phyloP scores from a whole-genome alignment of 2,113 vertebrate species.

The Cyprinodon tularosa region DNA sequence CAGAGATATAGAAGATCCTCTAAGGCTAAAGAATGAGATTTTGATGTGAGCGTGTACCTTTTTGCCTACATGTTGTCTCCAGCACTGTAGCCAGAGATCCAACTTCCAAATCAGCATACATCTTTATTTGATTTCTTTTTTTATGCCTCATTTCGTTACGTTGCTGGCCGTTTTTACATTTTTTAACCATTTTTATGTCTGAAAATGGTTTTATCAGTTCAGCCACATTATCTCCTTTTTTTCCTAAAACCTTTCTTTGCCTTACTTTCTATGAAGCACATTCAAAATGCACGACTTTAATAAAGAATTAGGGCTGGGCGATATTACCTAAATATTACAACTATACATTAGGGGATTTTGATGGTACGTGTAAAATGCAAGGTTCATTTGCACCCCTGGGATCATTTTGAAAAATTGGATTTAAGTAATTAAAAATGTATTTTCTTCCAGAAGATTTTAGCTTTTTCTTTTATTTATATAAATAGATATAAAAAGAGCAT shows the following conservation, averaged over 20 bases:
- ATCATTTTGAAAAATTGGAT: background rate
- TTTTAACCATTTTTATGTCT: conserved; percentile 68
- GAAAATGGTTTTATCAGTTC: conserved; percentile 65
- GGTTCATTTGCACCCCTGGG: background rate
- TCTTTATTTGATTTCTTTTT: conserved; percentile 43
- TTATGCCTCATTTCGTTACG: conserved; percentile 65
- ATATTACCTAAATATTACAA: background rate
- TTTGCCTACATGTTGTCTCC: conserved; percentile 22
- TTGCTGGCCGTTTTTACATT: conserved; percentile 63
- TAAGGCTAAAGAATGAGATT: background rate
- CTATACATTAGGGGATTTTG: background rate
- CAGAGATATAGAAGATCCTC: background rate
- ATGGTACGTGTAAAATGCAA: background rate
- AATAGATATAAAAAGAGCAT: too few relatives aligned
- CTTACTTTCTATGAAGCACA: conserved; percentile 62
- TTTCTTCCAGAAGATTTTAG: background rate
- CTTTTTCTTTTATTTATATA: background rate
- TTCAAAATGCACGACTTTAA: conserved; percentile 57
- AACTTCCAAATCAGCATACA: conserved; percentile 77
- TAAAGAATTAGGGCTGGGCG: conserved; percentile 7
- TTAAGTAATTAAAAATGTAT: background rate
- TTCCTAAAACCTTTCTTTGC: conserved; percentile 49
- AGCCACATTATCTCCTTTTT: conserved; percentile 63
- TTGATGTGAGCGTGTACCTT: conserved; percentile 1
- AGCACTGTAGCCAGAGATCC: conserved; percentile 52